Percentiles rank a stretch among this genome's conserved stretches.
Conservation (phyloP, 2,797 vertebrate genomes). For the Pseudochaenichthys georgianus region DNA sequence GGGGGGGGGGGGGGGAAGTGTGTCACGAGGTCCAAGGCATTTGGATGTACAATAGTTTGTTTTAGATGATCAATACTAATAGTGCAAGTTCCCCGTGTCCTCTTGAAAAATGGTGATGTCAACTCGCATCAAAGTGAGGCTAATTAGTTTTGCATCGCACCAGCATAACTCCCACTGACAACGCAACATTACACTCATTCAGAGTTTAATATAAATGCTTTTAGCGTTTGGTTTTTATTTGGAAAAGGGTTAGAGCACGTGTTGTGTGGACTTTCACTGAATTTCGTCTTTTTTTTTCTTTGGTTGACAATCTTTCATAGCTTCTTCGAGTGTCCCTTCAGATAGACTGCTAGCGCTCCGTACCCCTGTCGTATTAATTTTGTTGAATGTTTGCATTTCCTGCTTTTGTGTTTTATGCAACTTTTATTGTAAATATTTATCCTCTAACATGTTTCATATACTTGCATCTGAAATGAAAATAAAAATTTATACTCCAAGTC, state of each 20-base stretch:
- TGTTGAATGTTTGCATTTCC: conserved; percentile 77
- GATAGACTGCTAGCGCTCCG: conserved; percentile 60
- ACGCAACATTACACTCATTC: conserved; percentile 44
- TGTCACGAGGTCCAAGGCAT: conserved; percentile 39
- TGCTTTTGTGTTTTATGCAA: conserved; percentile 79
- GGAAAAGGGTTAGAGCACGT: conserved; percentile 40
- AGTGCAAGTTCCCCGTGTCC: conserved; percentile 47
- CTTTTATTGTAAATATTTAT: conserved; percentile 87
- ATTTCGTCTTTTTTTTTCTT: conserved; percentile 56
- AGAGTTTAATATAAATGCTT: conserved; percentile 19
- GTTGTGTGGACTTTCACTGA: conserved; percentile 54
- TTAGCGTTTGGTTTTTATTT: conserved; percentile 37
- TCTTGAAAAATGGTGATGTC: conserved; percentile 69
- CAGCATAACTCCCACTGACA: conserved; percentile 64
- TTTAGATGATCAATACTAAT: conserved; percentile 40
- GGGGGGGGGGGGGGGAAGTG: conserved; percentile 21
- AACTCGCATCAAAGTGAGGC: conserved; percentile 65
- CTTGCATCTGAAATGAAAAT: conserved; percentile 86
- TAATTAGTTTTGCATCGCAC: conserved; percentile 57
- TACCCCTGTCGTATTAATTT: conserved; percentile 65
- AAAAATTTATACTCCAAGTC: conserved; percentile 81
- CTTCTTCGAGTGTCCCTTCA: conserved; percentile 62
- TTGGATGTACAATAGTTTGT: conserved; percentile 48
- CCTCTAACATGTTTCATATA: conserved; percentile 88
- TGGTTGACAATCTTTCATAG: conserved; percentile 81